Evolutionary conservation across 2,888 invertebrate genomes (phyloP), one percentile per base, ranked within the genome.

Genomic region (Allacma fusca): DNA sequence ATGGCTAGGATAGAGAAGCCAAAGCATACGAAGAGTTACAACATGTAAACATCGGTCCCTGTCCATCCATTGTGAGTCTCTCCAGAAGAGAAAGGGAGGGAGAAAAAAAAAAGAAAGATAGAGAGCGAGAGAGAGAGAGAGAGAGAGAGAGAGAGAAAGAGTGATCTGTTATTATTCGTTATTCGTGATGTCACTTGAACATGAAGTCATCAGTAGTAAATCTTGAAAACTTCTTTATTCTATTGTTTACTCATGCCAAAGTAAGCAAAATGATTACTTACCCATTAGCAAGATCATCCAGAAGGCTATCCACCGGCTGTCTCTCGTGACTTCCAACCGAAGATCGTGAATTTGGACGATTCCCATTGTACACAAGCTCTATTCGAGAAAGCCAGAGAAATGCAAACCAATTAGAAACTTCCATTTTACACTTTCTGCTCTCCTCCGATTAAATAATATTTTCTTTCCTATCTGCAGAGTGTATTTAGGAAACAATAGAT

Each of bases 251-350:
- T 23, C 62, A 28, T 59, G 74, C 65, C 74, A 65, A 74, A 64
- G 34, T 24, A 74, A 74, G 65, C 64, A 65, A 44, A 78, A 68
- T 76, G 70, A 71, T 71, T 75, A 86, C 89, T 89, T 87, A 94
- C 94, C 94, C 93, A 88, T 92, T 92, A 80, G 92, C 92, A 78
- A 97, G 90, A 87, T 96, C 96, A 85, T 96, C 95, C 77, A 97
- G 89, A 68, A 97, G 90, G 81, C 94, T 94, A 88, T 97, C 96
- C 75, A 97, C 95, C 0, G 94, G 92, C 16, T 95, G 94, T 78
- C 95, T 76, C 40, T 82, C 84, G 67, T 81, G 83, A 78, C 83
- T 83, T 77, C 82, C 84, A 50, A 83, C 77, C 24, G 83, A 83
- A 28, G 83, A 80, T 74, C 82, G 77, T 43, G 84, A 84, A 78